phyloP scores from a whole-genome alignment of 2,797 vertebrate species.

The Pterois miles region DNA sequence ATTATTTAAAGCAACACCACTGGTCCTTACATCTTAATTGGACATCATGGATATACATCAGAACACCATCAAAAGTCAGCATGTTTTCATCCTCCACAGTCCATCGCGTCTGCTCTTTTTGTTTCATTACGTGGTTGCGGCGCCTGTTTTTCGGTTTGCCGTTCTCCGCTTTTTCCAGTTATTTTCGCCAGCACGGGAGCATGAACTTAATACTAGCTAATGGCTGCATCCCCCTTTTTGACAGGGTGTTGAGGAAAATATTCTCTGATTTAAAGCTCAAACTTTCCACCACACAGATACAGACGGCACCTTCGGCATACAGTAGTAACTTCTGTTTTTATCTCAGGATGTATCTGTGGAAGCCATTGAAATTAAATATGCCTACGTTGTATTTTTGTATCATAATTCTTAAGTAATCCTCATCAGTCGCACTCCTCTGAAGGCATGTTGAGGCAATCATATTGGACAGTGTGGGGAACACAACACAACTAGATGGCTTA shows the following conservation, averaged over 20 bases:
- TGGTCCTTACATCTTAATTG: not conserved
- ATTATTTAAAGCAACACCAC: not conserved
- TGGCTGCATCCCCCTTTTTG: conserved; percentile 54
- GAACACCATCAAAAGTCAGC: conserved; percentile 10
- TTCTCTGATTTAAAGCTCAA: conserved; percentile 42
- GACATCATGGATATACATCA: conserved; percentile 16
- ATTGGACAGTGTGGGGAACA: conserved; percentile 7
- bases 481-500: conserved; percentile 35
- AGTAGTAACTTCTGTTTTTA: conserved; percentile 13
- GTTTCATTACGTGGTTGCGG: conserved; percentile 10
- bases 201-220: conserved; percentile 44
- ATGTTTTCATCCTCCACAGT: conserved; percentile 24
- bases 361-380: conserved; percentile 1
- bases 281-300: conserved; percentile 31
- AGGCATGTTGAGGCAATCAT: conserved; percentile 20
- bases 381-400: conserved; percentile 5
- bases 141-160: conserved; percentile 57
- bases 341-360: conserved; percentile 14
- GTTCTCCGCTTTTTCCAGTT: conserved; percentile 48
- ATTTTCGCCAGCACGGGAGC: conserved; percentile 49
- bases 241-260: conserved; percentile 43
- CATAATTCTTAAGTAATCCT: conserved; percentile 30
- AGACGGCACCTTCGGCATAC: conserved; percentile 21
- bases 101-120: conserved; percentile 45
- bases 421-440: not conserved